Conservation (phyloP, 1,140 invertebrate species). For the Drosophila ercepeae region DNA sequence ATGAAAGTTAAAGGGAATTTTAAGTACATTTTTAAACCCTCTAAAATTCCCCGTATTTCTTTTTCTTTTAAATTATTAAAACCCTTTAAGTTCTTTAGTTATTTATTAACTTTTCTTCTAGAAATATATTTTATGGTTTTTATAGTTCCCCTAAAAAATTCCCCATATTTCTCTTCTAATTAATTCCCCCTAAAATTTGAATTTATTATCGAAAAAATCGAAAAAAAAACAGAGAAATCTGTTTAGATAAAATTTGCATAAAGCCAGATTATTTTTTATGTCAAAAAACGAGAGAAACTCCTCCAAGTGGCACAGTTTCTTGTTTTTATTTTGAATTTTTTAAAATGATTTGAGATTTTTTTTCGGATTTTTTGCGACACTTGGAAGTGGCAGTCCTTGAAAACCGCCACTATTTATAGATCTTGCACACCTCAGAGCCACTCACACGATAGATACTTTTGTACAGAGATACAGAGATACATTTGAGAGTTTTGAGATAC, state of each 20-base stretch:
- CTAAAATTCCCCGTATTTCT: no score
- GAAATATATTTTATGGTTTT: no score
- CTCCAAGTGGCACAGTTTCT: neutral
- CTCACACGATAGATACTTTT: slow-evolving; percentile 5
- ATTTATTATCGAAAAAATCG: slow-evolving; percentile 4
- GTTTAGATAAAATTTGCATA: neutral
- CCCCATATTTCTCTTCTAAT: neutral
- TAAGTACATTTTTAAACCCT: no score
- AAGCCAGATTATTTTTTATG: neutral
- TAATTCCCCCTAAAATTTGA: neutral
- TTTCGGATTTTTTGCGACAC: slow-evolving; percentile 17
- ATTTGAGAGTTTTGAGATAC: neutral
- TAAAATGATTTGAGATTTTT: slow-evolving; percentile 1
- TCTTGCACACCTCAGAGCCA: slow-evolving; percentile 25
- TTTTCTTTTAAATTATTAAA: no score
- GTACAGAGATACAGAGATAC: neutral
- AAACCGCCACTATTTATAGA: slow-evolving; percentile 45
- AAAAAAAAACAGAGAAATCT: neutral
- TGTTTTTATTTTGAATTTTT: slow-evolving; percentile 4
- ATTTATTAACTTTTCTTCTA: no score
- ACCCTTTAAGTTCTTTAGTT: no score
- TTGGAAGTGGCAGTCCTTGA: slow-evolving; percentile 47
- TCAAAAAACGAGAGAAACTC: neutral
- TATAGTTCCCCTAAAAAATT: neutral
- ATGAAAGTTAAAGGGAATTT: no score